Percentiles rank a stretch among this genome's conserved stretches.
Conservation (phyloP, 2,113 vertebrate genomes). For the Prunella fulvescens region DNA sequence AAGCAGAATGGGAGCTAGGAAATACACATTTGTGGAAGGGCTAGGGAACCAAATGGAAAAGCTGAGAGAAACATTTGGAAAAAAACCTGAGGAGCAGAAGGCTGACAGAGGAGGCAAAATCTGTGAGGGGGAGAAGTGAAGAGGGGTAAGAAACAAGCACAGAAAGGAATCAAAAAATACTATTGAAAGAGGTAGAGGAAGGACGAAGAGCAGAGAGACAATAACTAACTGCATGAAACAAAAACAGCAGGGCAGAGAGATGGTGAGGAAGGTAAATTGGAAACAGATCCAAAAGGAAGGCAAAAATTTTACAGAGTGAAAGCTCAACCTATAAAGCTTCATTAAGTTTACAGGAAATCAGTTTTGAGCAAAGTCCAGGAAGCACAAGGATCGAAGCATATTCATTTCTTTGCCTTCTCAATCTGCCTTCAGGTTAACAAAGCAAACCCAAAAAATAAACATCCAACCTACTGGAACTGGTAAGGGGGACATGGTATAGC, state of each 20-base stretch:
- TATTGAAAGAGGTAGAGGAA: neutral
- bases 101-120: conserved; percentile 32
- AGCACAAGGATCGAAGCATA: neutral
- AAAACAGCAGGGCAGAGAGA: neutral
- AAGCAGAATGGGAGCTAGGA: neutral
- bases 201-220: neutral
- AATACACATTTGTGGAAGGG: neutral
- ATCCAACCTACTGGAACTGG: neutral
- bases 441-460: conserved; percentile 5
- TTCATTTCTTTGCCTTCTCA: neutral
- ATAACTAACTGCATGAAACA: neutral
- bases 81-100: conserved; percentile 26
- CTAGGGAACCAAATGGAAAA: conserved; percentile 11
- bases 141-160: neutral
- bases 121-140: neutral
- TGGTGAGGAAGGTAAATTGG: neutral
- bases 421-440: neutral
- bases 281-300: neutral
- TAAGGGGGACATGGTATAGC: neutral
- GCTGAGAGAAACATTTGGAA: conserved; percentile 35
- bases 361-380: neutral
- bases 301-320: neutral
- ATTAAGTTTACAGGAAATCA: neutral
- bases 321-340: neutral
- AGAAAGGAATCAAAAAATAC: neutral